Conservation (phyloP, 1,140 invertebrate genomes). For the Drosophila truncata region DNA sequence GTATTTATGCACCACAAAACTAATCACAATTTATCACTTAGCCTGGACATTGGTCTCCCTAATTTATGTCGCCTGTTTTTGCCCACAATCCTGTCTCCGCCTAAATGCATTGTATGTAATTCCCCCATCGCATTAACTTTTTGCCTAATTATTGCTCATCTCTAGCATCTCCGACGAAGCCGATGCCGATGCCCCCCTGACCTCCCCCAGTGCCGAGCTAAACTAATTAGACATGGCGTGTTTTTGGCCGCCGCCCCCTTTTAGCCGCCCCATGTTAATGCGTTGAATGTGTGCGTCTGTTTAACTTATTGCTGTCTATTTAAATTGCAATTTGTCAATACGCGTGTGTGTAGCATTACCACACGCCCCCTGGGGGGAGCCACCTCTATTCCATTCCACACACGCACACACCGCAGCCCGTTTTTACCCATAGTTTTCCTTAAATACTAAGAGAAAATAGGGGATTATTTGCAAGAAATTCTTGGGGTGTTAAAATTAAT, state of each 20-base stretch:
- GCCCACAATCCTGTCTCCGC: not conserved
- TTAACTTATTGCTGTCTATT: constrained; percentile 83
- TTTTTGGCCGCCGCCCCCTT: constrained; percentile 48
- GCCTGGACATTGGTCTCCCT: constrained; percentile 11
- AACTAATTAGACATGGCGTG: constrained; percentile 80
- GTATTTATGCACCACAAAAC: constrained; percentile 17
- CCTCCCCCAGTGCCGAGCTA: constrained; percentile 25
- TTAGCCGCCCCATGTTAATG: constrained; percentile 10
- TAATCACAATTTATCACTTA: constrained; percentile 30
- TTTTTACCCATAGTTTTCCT: constrained; percentile 11
- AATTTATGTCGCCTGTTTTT: constrained; percentile 29
- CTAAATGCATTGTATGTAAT: constrained; percentile 34
- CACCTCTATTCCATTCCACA: not conserved
- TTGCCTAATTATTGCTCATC: constrained; percentile 53
- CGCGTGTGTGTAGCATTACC: constrained; percentile 46
- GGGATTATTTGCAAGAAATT: not conserved
- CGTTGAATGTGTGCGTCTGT: constrained; percentile 56
- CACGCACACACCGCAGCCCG: not conserved
- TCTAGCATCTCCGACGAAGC: constrained; percentile 37
- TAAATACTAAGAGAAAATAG: not conserved
- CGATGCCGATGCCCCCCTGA: constrained; percentile 11
- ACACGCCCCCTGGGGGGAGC: constrained; percentile 30
- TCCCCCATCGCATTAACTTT: constrained; percentile 45
- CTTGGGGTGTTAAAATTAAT: not conserved
- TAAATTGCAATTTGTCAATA: constrained; percentile 84